Conservation (phyloP, 2,888 invertebrate species). For the Scaptomyza caliginosa region DNA sequence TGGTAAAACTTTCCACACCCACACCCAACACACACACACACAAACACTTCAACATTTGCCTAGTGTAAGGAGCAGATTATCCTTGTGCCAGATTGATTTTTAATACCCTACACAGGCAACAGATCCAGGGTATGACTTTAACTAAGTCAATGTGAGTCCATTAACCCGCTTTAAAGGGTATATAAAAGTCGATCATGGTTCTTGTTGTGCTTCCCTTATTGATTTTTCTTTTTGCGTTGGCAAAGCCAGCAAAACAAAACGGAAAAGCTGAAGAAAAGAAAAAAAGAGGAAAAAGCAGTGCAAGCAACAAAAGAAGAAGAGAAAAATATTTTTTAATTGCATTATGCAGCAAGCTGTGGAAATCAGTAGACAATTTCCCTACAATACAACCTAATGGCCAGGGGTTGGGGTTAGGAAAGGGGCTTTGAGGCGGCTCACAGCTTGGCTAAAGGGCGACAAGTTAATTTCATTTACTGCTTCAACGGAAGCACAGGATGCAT, state of each 20-base stretch:
- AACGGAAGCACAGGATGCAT: conserved; percentile 47
- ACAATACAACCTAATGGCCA: conserved; percentile 10
- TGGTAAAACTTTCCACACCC: conserved; percentile 13
- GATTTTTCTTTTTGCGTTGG: conserved; percentile 57
- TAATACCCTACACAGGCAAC: conserved; percentile 3
- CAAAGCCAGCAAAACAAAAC: conserved; percentile 18
- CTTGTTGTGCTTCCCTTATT: conserved; percentile 48
- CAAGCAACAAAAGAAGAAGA: conserved; percentile 37
- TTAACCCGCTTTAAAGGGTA: no score
- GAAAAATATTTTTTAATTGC: conserved; percentile 65
- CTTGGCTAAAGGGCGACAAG: conserved; percentile 25
- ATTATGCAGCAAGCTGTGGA: conserved; percentile 60
- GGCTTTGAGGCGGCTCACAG: background rate
- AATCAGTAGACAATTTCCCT: conserved; percentile 55
- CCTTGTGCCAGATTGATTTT: conserved; percentile 75
- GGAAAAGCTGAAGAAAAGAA: background rate
- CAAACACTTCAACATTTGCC: conserved; percentile 24
- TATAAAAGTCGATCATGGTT: background rate
- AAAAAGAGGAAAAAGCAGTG: conserved; percentile 11
- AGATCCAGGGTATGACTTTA: no score
- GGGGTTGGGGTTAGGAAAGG: background rate
- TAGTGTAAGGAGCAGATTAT: conserved; percentile 41
- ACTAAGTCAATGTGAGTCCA: background rate
- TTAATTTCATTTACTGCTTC: conserved; percentile 58
- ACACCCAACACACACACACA: conserved; percentile 3